Percentiles rank a stretch among this genome's conserved stretches.
phyloP scores from a whole-genome alignment of 1,140 invertebrate genomes.

The Tyrophagus putrescentiae region DNA sequence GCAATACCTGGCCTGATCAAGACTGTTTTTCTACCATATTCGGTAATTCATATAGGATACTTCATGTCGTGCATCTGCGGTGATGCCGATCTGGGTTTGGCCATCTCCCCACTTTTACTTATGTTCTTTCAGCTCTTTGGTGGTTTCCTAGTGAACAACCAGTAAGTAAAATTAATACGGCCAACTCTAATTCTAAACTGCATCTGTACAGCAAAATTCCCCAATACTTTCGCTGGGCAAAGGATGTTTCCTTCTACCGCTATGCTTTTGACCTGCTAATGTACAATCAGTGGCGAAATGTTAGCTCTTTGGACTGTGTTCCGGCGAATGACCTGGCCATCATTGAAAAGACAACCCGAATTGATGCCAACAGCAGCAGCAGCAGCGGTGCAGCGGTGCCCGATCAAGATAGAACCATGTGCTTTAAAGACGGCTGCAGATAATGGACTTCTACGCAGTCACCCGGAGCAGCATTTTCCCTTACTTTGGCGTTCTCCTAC shows the following conservation, averaged over 20 bases:
- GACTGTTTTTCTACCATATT: background rate
- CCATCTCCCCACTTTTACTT: slow-evolving; percentile 71
- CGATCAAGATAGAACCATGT: too few species aligned
- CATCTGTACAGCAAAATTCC: slow-evolving; percentile 41
- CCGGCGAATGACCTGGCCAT: background rate
- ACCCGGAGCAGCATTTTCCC: background rate
- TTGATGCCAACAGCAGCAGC: background rate
- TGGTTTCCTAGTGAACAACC: slow-evolving; percentile 83
- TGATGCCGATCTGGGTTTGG: slow-evolving; percentile 64
- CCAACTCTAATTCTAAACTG: background rate
- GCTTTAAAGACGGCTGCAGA: background rate
- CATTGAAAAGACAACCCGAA: background rate
- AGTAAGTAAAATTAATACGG: slow-evolving; percentile 47
- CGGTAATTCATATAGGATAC: slow-evolving; percentile 38
- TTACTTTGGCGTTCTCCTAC: background rate
- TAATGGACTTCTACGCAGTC: background rate
- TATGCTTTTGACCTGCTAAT: slow-evolving; percentile 81
- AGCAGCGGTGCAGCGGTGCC: background rate
- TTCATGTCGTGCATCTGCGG: slow-evolving; percentile 68
- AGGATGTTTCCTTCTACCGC: slow-evolving; percentile 85
- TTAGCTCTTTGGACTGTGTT: slow-evolving; percentile 55
- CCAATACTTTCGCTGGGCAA: slow-evolving; percentile 71
- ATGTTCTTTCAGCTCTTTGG: slow-evolving; percentile 86
- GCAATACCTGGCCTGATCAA: background rate
- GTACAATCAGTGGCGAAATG: slow-evolving; percentile 79